Percentiles rank a stretch among this genome's conserved stretches.
phyloP scores from a whole-genome alignment of 2,888 invertebrate species.

The Mellilla xanthometata region DNA sequence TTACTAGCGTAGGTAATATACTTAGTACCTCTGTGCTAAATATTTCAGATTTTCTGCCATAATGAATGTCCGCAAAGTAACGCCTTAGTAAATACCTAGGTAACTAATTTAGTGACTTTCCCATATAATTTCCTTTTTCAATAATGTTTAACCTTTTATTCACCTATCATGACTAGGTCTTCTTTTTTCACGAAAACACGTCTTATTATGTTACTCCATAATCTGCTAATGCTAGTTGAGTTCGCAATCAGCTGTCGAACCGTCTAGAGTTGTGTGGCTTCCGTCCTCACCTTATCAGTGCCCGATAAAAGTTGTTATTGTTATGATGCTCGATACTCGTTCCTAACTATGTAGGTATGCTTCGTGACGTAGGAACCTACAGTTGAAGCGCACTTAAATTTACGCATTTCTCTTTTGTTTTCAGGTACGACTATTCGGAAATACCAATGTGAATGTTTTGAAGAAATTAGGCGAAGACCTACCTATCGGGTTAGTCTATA shows the following conservation, averaged over 20 bases:
- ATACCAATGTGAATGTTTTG: conserved; percentile 2
- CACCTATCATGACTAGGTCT: too few relatives aligned
- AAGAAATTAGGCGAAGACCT: conserved; percentile 20
- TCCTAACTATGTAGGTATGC: conserved; percentile 7
- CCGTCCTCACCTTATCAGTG: conserved; percentile 19
- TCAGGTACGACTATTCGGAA: conserved; percentile 8
- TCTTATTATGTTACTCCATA: background rate
- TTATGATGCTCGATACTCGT: conserved; percentile 22
- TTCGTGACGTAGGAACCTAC: conserved; percentile 1
- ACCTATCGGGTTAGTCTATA: conserved; percentile 14
- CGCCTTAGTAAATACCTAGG: too few relatives aligned
- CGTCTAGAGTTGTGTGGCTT: conserved; percentile 27
- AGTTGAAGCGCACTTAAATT: conserved; percentile 9
- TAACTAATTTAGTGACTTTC: too few relatives aligned
- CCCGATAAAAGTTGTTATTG: conserved; percentile 35
- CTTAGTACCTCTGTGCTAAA: too few relatives aligned
- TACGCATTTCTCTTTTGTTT: conserved; percentile 15
- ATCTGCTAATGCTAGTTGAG: background rate
- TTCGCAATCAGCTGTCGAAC: conserved; percentile 18
- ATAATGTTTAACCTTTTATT: too few relatives aligned
- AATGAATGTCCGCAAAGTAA: too few relatives aligned
- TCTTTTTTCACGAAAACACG: too few relatives aligned
- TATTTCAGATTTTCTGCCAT: too few relatives aligned
- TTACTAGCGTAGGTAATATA: too few relatives aligned
- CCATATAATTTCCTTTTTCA: too few relatives aligned